These are phyloP conservation scores for Tetanocera ferruginea DNA, from an alignment of 2,888 invertebrate genomes.

Conservation along the genomic window DNA sequence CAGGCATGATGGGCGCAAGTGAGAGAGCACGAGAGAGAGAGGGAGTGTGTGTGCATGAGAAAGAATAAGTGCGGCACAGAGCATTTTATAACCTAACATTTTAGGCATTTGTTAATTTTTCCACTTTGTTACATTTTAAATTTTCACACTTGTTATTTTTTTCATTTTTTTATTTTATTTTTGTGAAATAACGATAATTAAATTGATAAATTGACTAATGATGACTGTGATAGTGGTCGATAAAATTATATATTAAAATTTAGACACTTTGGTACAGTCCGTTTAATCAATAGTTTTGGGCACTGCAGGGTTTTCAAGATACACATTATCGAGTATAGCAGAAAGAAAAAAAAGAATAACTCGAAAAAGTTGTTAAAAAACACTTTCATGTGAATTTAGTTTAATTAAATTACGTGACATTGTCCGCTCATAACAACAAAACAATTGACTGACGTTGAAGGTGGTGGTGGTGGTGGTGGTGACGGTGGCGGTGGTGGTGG, in stretches of 20 bases:
- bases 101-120: conserved; percentile 1
- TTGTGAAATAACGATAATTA: conserved; percentile 18
- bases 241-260: no score
- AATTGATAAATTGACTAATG: conserved; percentile 4
- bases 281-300: conserved; percentile 26
- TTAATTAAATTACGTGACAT: conserved; percentile 29
- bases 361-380: neutral
- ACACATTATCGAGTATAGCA: neutral
- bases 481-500: neutral
- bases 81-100: conserved; percentile 29
- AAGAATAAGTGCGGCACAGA: neutral
- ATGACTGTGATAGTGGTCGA: neutral
- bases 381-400: neutral
- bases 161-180: no score
- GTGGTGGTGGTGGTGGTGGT: neutral
- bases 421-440: conserved; percentile 9
- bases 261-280: neutral
- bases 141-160: conserved; percentile 18
- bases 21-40: neutral
- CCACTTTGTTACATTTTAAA: neutral
- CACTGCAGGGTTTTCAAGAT: neutral
- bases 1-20: neutral
- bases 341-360: neutral
- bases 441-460: neutral
- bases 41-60: neutral